Evolutionary conservation across 1,140 invertebrate species (phyloP).

Genomic region (Sipha flava): DNA sequence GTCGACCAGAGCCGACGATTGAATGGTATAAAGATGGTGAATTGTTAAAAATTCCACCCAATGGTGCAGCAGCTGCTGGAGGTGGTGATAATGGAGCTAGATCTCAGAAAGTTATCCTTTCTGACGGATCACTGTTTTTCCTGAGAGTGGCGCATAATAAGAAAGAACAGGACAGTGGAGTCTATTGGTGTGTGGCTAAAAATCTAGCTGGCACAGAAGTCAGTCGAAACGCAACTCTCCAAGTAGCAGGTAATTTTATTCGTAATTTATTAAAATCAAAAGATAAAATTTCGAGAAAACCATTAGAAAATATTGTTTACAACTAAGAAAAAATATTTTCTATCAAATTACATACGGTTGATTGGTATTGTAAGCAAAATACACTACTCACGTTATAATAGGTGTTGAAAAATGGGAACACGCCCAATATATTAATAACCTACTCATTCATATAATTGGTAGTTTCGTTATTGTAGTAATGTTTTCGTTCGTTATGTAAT

Average conservation of each 20-base stretch:
- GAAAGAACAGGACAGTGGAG: slow-evolving; percentile 73
- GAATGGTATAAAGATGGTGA: slow-evolving; percentile 81
- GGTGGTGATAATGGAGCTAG: slow-evolving; percentile 6
- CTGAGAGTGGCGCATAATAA: slow-evolving; percentile 69
- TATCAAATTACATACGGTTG: neutral
- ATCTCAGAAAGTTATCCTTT: slow-evolving; percentile 38
- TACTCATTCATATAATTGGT: neutral
- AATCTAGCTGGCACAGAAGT: slow-evolving; percentile 74
- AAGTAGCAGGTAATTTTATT: slow-evolving; percentile 63
- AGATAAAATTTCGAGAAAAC: neutral
- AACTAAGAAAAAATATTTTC: neutral
- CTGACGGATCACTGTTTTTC: slow-evolving; percentile 39
- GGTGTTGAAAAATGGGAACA: neutral
- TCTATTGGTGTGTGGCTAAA: slow-evolving; percentile 77
- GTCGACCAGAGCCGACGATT: slow-evolving; percentile 84
- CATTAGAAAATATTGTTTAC: neutral
- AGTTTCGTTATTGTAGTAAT: neutral
- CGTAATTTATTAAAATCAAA: neutral
- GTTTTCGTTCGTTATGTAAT: neutral
- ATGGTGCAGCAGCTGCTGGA: slow-evolving; percentile 16
- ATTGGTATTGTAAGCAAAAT: neutral
- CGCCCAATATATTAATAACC: neutral
- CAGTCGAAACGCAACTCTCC: slow-evolving; percentile 62
- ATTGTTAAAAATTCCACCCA: slow-evolving; percentile 51
- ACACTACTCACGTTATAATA: neutral